Percentiles rank a stretch among this genome's conserved stretches.
Evolutionary conservation across 2,113 vertebrate species (phyloP).

Genomic region (Chiloscyllium plagiosum): DNA sequence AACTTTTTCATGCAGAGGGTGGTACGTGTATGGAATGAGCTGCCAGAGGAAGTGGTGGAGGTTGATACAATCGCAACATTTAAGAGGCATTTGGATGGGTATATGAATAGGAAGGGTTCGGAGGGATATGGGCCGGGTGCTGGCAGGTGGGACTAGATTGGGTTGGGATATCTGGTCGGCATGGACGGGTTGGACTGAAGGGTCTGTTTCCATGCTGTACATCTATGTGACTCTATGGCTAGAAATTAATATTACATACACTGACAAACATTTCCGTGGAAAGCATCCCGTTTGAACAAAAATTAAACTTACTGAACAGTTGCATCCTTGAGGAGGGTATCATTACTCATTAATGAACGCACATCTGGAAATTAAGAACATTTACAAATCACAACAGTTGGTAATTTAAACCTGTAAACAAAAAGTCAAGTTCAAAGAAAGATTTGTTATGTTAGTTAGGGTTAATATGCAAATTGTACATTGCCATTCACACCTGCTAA

Average conservation of each 20-base stretch:
- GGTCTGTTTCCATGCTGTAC: no score
- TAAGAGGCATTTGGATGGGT: no score
- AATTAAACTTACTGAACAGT: constrained; percentile 77
- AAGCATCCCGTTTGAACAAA: background rate
- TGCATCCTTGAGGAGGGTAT: constrained; percentile 87
- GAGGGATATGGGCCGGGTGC: no score
- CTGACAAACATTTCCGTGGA: background rate
- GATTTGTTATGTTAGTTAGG: background rate
- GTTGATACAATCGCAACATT: no score
- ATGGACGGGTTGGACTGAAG: no score
- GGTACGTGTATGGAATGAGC: no score
- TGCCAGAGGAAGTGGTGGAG: no score
- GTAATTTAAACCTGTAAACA: background rate
- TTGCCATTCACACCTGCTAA: background rate
- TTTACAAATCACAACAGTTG: background rate
- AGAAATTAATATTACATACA: background rate
- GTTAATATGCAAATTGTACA: background rate
- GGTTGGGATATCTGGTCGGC: no score
- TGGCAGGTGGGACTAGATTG: no score
- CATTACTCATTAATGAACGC: constrained; percentile 82
- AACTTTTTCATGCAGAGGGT: no score
- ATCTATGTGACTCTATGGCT: no score
- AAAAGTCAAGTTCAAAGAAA: background rate
- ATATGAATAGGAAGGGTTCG: no score
- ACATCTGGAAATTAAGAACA: constrained; percentile 66